Evolutionary conservation across 2,113 vertebrate genomes (phyloP).

Genomic region (Ceyx melanurus): DNA sequence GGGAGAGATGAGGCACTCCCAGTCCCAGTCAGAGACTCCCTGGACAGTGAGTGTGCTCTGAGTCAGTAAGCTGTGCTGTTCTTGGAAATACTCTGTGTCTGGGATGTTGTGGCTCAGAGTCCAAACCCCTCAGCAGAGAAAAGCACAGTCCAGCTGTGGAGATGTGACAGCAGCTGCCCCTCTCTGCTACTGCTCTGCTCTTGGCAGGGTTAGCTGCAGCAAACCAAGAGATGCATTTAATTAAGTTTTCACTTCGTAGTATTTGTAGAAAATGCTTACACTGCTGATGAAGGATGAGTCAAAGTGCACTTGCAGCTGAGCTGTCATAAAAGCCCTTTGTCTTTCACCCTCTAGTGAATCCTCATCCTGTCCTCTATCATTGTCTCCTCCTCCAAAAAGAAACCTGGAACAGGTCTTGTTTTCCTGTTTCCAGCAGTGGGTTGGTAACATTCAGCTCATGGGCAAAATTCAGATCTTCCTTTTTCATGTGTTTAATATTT

Average conservation of each 20-base stretch:
- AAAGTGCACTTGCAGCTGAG: background rate
- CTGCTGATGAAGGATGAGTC: background rate
- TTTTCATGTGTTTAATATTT: background rate
- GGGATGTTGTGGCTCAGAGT: background rate
- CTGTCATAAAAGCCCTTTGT: background rate
- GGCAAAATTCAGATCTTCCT: background rate
- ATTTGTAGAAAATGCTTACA: background rate
- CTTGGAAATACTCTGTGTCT: background rate
- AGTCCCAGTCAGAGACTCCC: background rate
- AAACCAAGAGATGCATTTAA: no score
- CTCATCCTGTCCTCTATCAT: background rate
- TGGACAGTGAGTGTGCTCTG: background rate
- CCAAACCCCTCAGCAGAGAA: background rate
- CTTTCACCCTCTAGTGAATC: background rate
- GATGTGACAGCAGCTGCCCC: background rate
- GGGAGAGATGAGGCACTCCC: background rate
- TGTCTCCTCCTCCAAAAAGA: background rate
- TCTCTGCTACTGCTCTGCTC: background rate
- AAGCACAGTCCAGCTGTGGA: background rate
- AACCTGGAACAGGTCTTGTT: background rate
- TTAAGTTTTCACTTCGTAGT: background rate
- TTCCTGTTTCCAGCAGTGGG: background rate
- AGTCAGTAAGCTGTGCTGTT: background rate
- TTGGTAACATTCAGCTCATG: accelerated
- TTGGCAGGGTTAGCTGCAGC: background rate